A percentile compares a stretch with the other conserved stretches of the same genome.
phyloP scores from a whole-genome alignment of 2,113 vertebrate genomes.

The Tachysurus vachellii region DNA sequence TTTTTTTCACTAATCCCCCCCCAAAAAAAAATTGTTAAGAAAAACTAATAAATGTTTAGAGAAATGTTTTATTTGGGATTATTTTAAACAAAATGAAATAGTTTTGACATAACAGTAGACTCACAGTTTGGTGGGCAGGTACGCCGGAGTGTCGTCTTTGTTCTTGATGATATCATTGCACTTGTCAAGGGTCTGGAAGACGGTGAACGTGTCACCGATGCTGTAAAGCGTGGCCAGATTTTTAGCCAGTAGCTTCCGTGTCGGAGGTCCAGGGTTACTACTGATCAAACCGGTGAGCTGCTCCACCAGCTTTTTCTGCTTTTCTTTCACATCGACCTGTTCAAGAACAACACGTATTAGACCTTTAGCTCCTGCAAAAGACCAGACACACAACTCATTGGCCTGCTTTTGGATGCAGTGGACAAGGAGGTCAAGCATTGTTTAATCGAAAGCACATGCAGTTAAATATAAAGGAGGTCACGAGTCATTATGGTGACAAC shows the following conservation, averaged over 20 bases:
- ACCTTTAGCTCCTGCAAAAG: neutral
- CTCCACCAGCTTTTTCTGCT: conserved; percentile 98
- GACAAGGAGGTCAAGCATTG: neutral
- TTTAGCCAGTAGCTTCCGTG: conserved; percentile 92
- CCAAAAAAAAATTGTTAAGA: neutral
- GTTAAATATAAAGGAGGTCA: too few relatives aligned
- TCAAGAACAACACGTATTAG: neutral
- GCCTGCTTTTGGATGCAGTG: neutral
- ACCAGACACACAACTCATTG: neutral
- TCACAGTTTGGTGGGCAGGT: conserved; percentile 95
- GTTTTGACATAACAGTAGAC: conserved; percentile 51
- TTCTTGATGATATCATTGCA: conserved; percentile 97
- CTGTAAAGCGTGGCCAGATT: conserved; percentile 96
- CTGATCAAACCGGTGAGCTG: conserved; percentile 95
- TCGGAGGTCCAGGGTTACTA: conserved; percentile 94
- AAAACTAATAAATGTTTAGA: neutral
- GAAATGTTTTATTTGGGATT: neutral
- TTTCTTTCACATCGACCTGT: conserved; percentile 96
- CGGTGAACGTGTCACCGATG: conserved; percentile 95
- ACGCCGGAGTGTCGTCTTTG: conserved; percentile 94
- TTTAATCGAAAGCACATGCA: too few relatives aligned
- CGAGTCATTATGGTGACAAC: too few relatives aligned
- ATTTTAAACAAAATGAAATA: too few relatives aligned
- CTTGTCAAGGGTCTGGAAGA: conserved; percentile 97
- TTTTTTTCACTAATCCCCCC: neutral